A percentile compares a stretch with the other conserved stretches of the same genome.
phyloP scores from a whole-genome alignment of 2,888 invertebrate genomes.

The Pandemis heparana region DNA sequence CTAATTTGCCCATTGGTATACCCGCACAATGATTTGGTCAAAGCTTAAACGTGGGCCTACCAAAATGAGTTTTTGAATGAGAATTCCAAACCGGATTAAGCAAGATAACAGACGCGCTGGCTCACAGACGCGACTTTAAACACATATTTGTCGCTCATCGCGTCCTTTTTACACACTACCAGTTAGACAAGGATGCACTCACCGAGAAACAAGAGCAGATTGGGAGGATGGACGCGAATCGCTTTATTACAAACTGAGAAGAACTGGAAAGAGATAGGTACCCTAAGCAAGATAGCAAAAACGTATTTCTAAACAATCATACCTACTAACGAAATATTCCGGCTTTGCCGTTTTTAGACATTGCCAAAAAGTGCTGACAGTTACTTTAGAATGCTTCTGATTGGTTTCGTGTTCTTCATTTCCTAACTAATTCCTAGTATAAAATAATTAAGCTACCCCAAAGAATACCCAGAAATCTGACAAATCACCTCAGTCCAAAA shows the following conservation, averaged over 20 bases:
- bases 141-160: slow-evolving; percentile 24
- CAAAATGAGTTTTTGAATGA: slow-evolving; percentile 33
- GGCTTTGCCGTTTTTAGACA: too few relatives aligned
- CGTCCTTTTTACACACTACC: not conserved
- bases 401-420: not conserved
- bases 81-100: slow-evolving; percentile 37
- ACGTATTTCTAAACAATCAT: too few relatives aligned
- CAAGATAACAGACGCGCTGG: slow-evolving; percentile 14
- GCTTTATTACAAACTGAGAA: not conserved
- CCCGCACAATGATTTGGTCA: slow-evolving; percentile 14
- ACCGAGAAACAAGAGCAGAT: not conserved
- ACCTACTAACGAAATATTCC: too few relatives aligned
- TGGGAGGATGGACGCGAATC: not conserved
- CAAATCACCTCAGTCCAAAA: slow-evolving; percentile 25
- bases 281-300: not conserved
- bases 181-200: not conserved
- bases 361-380: not conserved
- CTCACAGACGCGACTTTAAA: slow-evolving; percentile 18
- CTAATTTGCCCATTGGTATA: not conserved
- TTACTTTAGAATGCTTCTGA: not conserved
- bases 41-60: slow-evolving; percentile 19
- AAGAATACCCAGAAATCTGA: slow-evolving; percentile 34
- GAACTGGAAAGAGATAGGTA: not conserved
- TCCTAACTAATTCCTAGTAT: not conserved
- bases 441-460: not conserved